Percentiles rank a stretch among this genome's conserved stretches.
Evolutionary conservation across 37 sponge, comb jelly and placozoan species (phyloP).

Genomic region (Dysidea cf. avara): DNA sequence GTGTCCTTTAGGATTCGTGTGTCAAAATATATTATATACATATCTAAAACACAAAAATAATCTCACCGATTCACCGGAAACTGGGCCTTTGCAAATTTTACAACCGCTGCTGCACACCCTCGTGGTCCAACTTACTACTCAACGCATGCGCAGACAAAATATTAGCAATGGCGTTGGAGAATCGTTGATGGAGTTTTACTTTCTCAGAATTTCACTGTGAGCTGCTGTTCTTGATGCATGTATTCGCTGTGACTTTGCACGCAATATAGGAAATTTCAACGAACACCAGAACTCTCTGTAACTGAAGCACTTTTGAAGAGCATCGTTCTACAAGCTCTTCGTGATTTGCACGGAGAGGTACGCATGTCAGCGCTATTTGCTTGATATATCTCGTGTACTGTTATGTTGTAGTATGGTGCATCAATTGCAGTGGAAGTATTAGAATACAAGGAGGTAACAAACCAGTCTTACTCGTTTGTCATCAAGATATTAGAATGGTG

Average conservation of each 20-base stretch:
- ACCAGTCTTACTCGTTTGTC: too few relatives aligned
- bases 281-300: constrained; percentile 10
- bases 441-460: neutral
- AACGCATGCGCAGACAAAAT: neutral
- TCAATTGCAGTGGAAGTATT: constrained; percentile 49
- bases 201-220: constrained; percentile 20
- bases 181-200: constrained; percentile 28
- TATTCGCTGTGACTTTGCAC: neutral
- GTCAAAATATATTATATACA: too few relatives aligned
- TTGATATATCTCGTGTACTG: neutral
- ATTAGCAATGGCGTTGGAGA: neutral
- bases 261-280: constrained; percentile 21
- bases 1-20: too few relatives aligned
- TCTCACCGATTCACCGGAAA: too few relatives aligned
- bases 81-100: too few relatives aligned
- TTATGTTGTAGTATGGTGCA: constrained; percentile 52
- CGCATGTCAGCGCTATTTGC: neutral
- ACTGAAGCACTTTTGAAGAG: constrained; percentile 29
- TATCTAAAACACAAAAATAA: too few relatives aligned
- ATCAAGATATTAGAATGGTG: too few relatives aligned
- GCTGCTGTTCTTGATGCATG: neutral
- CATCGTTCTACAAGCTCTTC: constrained; percentile 49
- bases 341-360: constrained; percentile 56
- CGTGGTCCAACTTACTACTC: too few relatives aligned
- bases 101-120: too few relatives aligned